Percentiles rank a stretch among this genome's conserved stretches.
Conservation (phyloP, 1,140 invertebrate genomes). For the Archivesica marissinica region DNA sequence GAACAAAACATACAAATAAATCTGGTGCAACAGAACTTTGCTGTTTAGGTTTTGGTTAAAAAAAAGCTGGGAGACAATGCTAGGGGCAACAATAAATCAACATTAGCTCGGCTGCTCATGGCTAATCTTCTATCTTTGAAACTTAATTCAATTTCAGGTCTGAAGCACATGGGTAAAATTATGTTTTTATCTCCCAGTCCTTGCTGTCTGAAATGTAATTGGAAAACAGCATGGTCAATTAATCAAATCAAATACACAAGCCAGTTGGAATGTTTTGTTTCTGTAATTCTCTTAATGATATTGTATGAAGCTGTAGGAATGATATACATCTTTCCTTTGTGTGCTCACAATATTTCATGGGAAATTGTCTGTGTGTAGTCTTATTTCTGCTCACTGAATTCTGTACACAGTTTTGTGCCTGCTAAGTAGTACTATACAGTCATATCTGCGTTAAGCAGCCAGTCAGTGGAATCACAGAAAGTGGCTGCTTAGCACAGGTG, state of each 20-base stretch:
- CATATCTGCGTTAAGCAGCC: too few species aligned
- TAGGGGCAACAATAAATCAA: constrained; percentile 7
- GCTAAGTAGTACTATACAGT: too few species aligned
- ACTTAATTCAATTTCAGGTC: constrained; percentile 10
- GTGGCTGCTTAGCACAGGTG: too few species aligned
- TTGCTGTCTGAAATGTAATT: background rate
- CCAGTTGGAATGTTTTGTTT: background rate
- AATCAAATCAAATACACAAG: constrained; percentile 24
- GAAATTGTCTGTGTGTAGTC: too few species aligned
- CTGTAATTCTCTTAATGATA: constrained; percentile 23
- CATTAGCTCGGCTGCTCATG: background rate
- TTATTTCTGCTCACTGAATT: too few species aligned
- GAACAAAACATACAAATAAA: too few species aligned
- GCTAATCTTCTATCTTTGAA: constrained; percentile 23
- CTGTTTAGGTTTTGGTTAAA: too few species aligned
- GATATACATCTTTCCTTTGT: constrained; percentile 21
- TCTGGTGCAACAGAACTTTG: too few species aligned
- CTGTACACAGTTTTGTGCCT: too few species aligned
- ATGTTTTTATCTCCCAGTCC: background rate
- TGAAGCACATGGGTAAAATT: background rate
- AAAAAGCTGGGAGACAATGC: too few species aligned
- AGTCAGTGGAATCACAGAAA: too few species aligned
- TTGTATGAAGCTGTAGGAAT: background rate
- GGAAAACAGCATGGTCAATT: constrained; percentile 21
- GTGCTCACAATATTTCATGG: constrained; percentile 30